phyloP scores from a whole-genome alignment of 2,888 invertebrate species.

The Mesochorus sp. region DNA sequence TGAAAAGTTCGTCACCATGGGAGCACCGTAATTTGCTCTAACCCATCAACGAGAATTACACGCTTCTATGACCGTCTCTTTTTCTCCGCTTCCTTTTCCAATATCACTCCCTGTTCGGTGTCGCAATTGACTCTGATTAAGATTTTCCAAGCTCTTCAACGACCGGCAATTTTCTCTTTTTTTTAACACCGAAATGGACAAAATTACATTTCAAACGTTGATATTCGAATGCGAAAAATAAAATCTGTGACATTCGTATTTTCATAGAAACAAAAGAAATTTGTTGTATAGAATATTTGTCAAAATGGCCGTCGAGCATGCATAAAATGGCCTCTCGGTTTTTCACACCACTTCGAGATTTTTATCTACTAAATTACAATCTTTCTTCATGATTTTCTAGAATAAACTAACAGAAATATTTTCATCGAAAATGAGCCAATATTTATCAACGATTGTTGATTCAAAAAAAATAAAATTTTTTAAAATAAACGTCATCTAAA shows the following conservation, averaged over 20 bases:
- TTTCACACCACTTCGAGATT: neutral
- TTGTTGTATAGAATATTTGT: neutral
- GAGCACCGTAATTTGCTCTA: constrained; percentile 57
- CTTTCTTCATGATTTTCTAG: neutral
- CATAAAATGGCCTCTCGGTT: neutral
- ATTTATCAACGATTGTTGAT: neutral
- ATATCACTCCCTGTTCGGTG: constrained; percentile 7
- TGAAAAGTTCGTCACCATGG: constrained; percentile 52
- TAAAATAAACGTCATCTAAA: neutral
- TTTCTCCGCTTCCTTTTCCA: neutral
- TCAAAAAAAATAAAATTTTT: neutral
- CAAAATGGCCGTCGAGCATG: neutral
- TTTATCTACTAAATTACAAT: neutral
- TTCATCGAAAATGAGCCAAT: neutral
- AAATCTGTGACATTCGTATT: neutral
- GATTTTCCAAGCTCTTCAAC: constrained; percentile 15
- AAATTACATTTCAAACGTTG: too few species aligned
- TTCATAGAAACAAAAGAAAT: neutral
- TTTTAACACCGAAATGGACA: too few species aligned
- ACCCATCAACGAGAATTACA: constrained; percentile 50
- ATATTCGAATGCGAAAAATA: neutral
- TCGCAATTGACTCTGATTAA: constrained; percentile 53
- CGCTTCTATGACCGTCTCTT: constrained; percentile 24
- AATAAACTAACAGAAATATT: neutral
- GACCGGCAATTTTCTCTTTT: neutral